phyloP scores from a whole-genome alignment of 2,797 vertebrate species.

The Ciconia nigra region DNA sequence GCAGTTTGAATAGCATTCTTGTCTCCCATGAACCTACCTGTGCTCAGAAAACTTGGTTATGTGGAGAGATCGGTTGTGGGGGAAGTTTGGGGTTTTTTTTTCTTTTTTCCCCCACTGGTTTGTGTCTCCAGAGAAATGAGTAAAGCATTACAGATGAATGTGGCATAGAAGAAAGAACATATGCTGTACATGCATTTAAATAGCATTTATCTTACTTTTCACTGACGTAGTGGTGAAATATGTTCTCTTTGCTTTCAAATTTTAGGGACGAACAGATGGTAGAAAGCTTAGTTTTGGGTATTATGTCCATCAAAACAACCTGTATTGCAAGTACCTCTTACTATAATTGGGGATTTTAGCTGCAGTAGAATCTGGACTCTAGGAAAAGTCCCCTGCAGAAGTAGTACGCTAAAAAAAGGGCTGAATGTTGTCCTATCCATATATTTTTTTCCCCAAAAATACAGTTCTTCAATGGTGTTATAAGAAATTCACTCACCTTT shows the following conservation, averaged over 20 bases:
- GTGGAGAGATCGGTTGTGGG: background rate
- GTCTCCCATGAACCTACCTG: background rate
- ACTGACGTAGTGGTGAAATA: constrained; percentile 70
- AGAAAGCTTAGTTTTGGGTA: constrained; percentile 71
- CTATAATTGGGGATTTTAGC: constrained; percentile 65
- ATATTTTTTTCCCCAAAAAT: background rate
- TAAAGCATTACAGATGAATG: constrained; percentile 44
- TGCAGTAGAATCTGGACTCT: constrained; percentile 44
- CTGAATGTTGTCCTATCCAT: background rate
- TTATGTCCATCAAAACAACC: constrained; percentile 77
- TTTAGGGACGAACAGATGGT: constrained; percentile 74
- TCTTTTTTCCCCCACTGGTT: background rate
- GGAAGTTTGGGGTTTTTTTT: background rate
- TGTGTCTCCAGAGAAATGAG: constrained; percentile 22
- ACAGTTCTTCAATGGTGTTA: background rate
- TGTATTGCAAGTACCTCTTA: constrained; percentile 53
- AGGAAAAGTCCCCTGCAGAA: constrained; percentile 19
- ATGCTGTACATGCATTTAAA: constrained; percentile 70
- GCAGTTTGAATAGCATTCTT: background rate
- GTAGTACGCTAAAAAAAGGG: background rate
- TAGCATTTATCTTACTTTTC: constrained; percentile 75
- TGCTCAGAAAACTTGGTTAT: background rate
- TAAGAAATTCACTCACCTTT: background rate
- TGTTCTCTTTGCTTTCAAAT: constrained; percentile 74
- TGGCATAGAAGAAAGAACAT: constrained; percentile 63